phyloP scores from a whole-genome alignment of 2,797 vertebrate genomes.

The Acomys russatus region DNA sequence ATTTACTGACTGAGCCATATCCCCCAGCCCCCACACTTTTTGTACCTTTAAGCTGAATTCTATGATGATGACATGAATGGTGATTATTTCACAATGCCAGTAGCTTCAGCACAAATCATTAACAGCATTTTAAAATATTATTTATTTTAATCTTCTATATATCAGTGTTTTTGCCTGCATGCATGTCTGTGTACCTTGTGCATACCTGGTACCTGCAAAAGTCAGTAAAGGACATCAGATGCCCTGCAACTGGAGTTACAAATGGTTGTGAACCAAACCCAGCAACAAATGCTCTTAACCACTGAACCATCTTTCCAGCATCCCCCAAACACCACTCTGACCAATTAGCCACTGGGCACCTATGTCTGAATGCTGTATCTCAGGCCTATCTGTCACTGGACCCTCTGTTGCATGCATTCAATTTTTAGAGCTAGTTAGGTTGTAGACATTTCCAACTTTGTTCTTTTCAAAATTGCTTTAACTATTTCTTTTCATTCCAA shows the following conservation, averaged over 20 bases:
- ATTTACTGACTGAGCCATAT: no score
- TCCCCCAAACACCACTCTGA: background rate
- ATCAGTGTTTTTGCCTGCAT: background rate
- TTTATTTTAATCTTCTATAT: background rate
- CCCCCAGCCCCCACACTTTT: background rate
- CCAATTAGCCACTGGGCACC: background rate
- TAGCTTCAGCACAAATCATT: no score
- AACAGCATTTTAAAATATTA: background rate
- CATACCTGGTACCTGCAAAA: background rate
- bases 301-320: background rate
- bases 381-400: background rate
- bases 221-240: background rate
- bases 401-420: rapidly evolving
- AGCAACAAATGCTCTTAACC: background rate
- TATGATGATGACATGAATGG: no score
- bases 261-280: background rate
- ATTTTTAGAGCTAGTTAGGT: rapidly evolving
- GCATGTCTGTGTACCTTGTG: no score
- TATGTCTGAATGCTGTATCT: background rate
- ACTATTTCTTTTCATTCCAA: background rate
- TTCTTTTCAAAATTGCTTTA: background rate
- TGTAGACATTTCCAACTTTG: no score
- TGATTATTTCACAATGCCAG: background rate
- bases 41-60: background rate
- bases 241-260: background rate